Conservation (phyloP, 2,113 vertebrate genomes). For the Chamaetylas fuelleborni region DNA sequence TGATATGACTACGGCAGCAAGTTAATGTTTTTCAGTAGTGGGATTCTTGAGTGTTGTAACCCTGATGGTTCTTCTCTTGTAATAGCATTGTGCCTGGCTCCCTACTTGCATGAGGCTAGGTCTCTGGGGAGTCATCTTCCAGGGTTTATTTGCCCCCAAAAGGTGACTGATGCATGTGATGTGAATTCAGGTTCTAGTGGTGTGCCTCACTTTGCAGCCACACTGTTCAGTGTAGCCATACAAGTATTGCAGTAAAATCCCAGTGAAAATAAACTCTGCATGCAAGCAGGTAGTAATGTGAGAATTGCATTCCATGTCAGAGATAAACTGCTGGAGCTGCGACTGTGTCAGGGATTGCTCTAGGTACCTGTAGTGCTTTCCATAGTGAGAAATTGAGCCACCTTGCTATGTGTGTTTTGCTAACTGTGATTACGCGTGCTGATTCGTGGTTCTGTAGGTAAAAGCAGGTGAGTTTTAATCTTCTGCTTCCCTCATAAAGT, state of each 20-base stretch:
- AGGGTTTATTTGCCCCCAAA: not conserved
- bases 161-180: not conserved
- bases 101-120: not conserved
- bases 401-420: not conserved
- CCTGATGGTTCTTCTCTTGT: not conserved
- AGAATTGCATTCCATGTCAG: not conserved
- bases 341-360: not conserved
- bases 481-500: not conserved
- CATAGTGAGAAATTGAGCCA: not conserved
- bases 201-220: not conserved
- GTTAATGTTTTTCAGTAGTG: not conserved
- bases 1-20: not conserved
- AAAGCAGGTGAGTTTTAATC: not conserved
- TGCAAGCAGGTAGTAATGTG: not conserved
- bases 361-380: not conserved
- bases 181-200: not conserved
- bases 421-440: fast-evolving
- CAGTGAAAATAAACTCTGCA: not conserved
- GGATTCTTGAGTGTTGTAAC: not conserved
- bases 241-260: not conserved
- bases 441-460: not conserved
- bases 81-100: not conserved
- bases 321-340: not conserved
- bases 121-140: not conserved
- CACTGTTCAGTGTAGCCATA: fast-evolving